These are phyloP conservation scores for Clivina fossor DNA, from an alignment of 2,888 invertebrate genomes.

Conservation along the genomic window DNA sequence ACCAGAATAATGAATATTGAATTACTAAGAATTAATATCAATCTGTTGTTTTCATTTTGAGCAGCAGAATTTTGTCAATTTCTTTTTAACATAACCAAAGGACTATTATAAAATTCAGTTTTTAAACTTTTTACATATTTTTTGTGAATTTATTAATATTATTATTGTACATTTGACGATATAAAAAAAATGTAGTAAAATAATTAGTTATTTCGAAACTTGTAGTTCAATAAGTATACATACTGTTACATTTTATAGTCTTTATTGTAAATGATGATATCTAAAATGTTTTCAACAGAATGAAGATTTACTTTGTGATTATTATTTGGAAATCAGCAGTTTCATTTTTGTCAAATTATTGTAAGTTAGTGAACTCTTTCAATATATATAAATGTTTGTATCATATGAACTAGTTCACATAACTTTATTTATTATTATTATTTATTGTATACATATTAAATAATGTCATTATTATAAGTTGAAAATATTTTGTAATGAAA, in stretches of 20 bases:
- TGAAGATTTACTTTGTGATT: too few relatives aligned
- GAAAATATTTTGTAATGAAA: too few relatives aligned
- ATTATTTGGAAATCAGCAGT: too few relatives aligned
- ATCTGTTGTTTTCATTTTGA: neutral
- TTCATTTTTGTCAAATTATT: too few relatives aligned
- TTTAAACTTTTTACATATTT: conserved; percentile 5
- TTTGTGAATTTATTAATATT: conserved; percentile 11
- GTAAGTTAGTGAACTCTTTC: too few relatives aligned
- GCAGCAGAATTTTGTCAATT: conserved; percentile 9
- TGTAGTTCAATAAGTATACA: conserved; percentile 31
- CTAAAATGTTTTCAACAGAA: conserved; percentile 26
- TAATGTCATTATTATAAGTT: too few relatives aligned
- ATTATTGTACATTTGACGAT: conserved; percentile 21
- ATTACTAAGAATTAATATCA: neutral
- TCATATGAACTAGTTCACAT: too few relatives aligned
- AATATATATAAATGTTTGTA: too few relatives aligned
- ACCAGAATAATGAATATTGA: too few relatives aligned
- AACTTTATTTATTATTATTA: too few relatives aligned
- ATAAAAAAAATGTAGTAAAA: conserved; percentile 23
- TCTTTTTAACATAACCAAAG: conserved; percentile 25
- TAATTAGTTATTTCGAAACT: conserved; percentile 19
- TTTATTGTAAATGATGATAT: conserved; percentile 33
- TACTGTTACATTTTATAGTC: conserved; percentile 33
- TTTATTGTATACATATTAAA: too few relatives aligned
- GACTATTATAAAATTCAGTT: neutral